Evolutionary conservation across 2,797 vertebrate genomes (phyloP).

Genomic region (Trachops cirrhosus): DNA sequence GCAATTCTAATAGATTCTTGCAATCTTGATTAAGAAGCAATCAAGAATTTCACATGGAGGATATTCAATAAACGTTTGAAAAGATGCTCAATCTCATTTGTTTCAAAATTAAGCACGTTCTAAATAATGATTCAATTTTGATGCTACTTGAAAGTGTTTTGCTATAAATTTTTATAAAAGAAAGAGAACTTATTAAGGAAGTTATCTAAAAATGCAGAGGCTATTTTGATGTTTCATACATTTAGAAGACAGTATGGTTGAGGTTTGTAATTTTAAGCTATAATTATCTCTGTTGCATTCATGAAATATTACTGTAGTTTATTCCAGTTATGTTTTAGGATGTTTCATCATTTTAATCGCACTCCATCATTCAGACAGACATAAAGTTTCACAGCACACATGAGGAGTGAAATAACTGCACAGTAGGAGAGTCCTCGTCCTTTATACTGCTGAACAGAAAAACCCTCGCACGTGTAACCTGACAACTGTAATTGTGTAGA

Average conservation of each 20-base stretch:
- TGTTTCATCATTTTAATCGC: constrained; percentile 24
- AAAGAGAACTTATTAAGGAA: not conserved
- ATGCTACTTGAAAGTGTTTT: not conserved
- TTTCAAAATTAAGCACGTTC: constrained; percentile 6
- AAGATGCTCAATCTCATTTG: not conserved
- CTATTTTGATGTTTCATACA: not conserved
- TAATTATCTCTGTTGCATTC: not conserved
- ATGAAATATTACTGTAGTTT: not conserved
- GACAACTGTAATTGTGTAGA: not conserved
- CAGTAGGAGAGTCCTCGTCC: not conserved
- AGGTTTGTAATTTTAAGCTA: not conserved
- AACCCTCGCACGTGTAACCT: not conserved
- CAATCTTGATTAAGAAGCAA: not conserved
- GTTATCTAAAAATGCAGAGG: not conserved
- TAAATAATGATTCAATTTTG: not conserved
- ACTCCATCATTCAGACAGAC: not conserved
- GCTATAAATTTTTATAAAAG: not conserved
- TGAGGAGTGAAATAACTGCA: not conserved
- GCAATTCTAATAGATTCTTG: not conserved
- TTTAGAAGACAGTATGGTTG: not conserved
- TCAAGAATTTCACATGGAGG: not conserved
- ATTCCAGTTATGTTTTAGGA: not conserved
- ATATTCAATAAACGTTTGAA: not conserved
- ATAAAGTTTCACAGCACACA: not conserved
- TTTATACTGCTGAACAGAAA: not conserved